Base-by-base conservation (phyloP, 1,140 invertebrate species). In the Dinoponera quadriceps region DNA sequence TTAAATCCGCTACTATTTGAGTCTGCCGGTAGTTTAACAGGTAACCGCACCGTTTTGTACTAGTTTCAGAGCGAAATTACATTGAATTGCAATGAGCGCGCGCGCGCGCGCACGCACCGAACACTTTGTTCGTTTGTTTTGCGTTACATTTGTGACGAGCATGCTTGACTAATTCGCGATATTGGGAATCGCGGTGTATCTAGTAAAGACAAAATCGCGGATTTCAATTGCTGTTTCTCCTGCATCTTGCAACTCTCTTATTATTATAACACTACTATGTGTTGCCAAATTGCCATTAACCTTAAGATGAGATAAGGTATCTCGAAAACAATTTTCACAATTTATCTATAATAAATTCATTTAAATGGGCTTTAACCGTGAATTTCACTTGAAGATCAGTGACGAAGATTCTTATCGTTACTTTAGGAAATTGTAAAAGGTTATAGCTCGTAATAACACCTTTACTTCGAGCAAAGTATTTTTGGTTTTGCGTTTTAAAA, bases 1-100 rank as follows among this genome's bases (percentile, higher is more conserved):
- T 89, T 88, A 90, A 90, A 90, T 84, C 87, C 74, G 72, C 57
- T 77, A 78, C 84, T 88, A 87, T 88, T 91, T 87, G 84, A 80
- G 75, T 82, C 75, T 85, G 87, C 86, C 84, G 81, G 84, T 86
- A 86, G 85, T 86, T 87, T 87, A 87, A 72, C 85, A 87, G 86
- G 84, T 89, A 90, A 87, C 87, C 73, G 84, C 77, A 77, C 83
- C 85, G 73, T 86, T 86, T 80, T 78, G 86, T 66, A 75, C 68
- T 65, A 66, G 72, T 66, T 86, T 82, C 59, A 48, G 57, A 54
- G 25, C 55, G 54, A 75, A 87, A 87, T 87, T 86, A 83, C 20
- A 44, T 82, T n/a, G 29, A 25, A 73, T 82, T 75, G 62, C 25
- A 60, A 27, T 49, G 25, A 29, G 27, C 38, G 22, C 29, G 27